A percentile compares a stretch with the other conserved stretches of the same genome.
These are phyloP conservation scores for Lydus trimaculatus DNA, from an alignment of 2,888 invertebrate genomes.

Conservation along the genomic window DNA sequence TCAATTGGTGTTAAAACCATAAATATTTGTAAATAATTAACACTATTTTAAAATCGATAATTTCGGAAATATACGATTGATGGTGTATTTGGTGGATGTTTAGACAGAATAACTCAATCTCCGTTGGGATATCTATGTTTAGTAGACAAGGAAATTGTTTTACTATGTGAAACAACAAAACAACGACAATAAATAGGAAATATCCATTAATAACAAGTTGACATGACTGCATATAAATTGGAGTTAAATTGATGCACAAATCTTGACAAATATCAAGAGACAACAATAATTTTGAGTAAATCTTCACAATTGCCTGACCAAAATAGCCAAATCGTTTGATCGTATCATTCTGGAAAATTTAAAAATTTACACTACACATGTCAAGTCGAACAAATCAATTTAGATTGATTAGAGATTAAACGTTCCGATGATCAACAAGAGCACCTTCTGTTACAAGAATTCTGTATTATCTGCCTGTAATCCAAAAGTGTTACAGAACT, in stretches of 20 bases:
- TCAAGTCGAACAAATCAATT: background rate
- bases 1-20: background rate
- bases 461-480: background rate
- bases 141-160: background rate
- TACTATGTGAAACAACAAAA: background rate
- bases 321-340: background rate
- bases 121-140: background rate
- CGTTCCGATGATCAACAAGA: background rate
- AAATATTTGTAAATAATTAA: background rate
- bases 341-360: too few species aligned
- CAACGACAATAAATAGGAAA: background rate
- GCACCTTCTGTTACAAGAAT: constrained; percentile 5
- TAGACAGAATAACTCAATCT: background rate
- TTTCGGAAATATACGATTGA: background rate
- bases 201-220: constrained; percentile 8
- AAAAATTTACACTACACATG: too few species aligned
- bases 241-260: background rate
- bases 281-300: background rate
- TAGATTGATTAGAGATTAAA: background rate
- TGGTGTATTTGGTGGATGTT: background rate
- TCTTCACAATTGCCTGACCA: background rate
- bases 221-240: constrained; percentile 6
- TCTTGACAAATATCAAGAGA: background rate
- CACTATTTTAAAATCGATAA: background rate
- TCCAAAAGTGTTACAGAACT: background rate